Evolutionary conservation across 2,113 vertebrate genomes (phyloP).

Genomic region (Tursiops truncatus): DNA sequence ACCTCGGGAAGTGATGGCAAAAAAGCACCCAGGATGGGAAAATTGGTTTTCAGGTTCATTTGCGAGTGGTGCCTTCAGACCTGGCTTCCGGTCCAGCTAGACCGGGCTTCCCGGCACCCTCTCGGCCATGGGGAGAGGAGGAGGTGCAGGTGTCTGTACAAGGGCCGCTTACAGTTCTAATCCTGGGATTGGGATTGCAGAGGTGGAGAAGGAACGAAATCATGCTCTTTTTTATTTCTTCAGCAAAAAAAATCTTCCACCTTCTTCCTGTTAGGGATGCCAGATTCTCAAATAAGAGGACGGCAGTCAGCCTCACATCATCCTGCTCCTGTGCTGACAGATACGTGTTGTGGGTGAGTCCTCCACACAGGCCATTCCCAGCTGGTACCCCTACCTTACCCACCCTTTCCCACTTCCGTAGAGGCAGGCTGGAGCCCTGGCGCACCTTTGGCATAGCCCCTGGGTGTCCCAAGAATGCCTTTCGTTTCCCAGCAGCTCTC

Average conservation of each 20-base stretch:
- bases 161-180: conserved; percentile 62
- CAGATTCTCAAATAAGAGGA: conserved; percentile 71
- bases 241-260: conserved; percentile 74
- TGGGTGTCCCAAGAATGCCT: no score
- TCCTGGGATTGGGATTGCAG: conserved; percentile 77
- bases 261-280: conserved; percentile 72
- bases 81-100: background rate
- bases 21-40: background rate
- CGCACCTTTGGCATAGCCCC: accelerated
- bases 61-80: background rate
- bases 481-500: background rate
- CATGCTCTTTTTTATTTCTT: conserved; percentile 78
- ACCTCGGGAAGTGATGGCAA: background rate
- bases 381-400: accelerated
- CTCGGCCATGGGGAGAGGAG: accelerated
- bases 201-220: conserved; percentile 78
- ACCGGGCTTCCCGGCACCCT: background rate
- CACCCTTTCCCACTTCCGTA: background rate
- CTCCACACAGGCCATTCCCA: background rate
- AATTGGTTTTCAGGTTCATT: background rate
- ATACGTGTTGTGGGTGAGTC: background rate
- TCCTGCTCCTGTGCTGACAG: conserved; percentile 73
- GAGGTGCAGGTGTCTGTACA: background rate
- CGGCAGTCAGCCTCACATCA: conserved; percentile 73
- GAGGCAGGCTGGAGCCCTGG: background rate